Evolutionary conservation across 2,888 invertebrate genomes (phyloP).

Genomic region (Drosophila multiciliata): DNA sequence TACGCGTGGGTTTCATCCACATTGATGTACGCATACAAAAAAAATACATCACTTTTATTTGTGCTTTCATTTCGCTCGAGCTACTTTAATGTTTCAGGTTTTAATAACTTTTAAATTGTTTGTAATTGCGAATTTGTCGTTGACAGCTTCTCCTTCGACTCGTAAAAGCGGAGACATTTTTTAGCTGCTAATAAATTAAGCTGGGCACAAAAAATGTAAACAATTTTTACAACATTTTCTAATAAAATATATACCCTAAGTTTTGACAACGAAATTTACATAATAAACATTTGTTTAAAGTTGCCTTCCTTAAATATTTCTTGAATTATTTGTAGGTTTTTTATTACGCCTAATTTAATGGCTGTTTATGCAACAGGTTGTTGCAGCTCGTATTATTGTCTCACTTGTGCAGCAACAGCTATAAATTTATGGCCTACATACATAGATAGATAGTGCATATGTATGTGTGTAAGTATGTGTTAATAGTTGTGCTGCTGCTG

Average conservation of each 20-base stretch:
- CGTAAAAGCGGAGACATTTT: slow-evolving; percentile 4
- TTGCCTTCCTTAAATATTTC: not conserved
- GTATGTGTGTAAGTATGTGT: slow-evolving; percentile 34
- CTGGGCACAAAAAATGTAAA: slow-evolving; percentile 38
- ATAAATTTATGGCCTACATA: slow-evolving; percentile 39
- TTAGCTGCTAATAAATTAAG: slow-evolving; percentile 24
- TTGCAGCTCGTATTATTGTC: slow-evolving; percentile 13
- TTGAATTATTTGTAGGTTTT: not conserved
- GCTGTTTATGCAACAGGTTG: slow-evolving; percentile 39
- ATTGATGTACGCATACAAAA: slow-evolving; percentile 23
- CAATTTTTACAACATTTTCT: slow-evolving; percentile 22
- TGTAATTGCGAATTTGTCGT: slow-evolving; percentile 65
- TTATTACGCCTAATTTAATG: not conserved
- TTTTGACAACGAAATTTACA: not conserved
- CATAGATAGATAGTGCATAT: not conserved
- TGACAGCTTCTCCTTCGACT: not conserved
- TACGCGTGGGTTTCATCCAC: slow-evolving; percentile 51
- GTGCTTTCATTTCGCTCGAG: slow-evolving; percentile 24
- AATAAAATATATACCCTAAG: not conserved
- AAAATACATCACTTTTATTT: slow-evolving; percentile 24
- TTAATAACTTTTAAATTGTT: slow-evolving; percentile 77
- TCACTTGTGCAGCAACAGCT: slow-evolving; percentile 19
- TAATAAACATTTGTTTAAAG: not conserved
- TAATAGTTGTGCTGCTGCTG: slow-evolving; percentile 38
- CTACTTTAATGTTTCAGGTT: slow-evolving; percentile 50